A percentile compares a stretch with the other conserved stretches of the same genome.
These are phyloP conservation scores for Stichodactyla helianthus DNA, from an alignment of 64 coral and sea anemone genomes.

Conservation along the genomic window DNA sequence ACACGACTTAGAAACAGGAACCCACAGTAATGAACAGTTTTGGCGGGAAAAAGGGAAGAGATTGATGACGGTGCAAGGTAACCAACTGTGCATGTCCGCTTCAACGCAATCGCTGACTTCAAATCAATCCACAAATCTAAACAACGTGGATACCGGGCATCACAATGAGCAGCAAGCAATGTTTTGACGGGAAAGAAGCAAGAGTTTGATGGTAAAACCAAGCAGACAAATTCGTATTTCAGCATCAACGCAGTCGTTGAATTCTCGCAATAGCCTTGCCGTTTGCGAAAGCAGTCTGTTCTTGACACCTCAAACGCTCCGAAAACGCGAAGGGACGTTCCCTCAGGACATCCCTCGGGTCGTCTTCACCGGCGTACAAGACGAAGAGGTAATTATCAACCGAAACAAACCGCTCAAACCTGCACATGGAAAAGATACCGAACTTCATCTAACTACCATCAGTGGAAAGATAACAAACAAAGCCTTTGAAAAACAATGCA, in stretches of 20 bases:
- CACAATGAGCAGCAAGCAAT: background rate
- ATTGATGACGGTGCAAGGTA: background rate
- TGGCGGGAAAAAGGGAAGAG: slow-evolving; percentile 1
- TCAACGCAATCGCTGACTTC: background rate
- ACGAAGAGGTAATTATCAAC: background rate
- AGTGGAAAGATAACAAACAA: background rate
- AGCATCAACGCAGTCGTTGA: background rate
- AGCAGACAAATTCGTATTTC: background rate
- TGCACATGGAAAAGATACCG: background rate
- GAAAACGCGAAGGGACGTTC: background rate
- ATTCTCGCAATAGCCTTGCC: background rate
- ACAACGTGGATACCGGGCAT: background rate
- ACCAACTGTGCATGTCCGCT: background rate
- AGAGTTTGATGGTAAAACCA: background rate
- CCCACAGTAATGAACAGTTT: background rate
- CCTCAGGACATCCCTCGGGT: background rate
- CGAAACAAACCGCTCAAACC: background rate
- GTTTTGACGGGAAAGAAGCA: background rate
- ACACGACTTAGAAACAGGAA: background rate
- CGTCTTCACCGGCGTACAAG: background rate
- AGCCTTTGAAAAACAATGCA: background rate
- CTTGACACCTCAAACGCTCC: background rate
- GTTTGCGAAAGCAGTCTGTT: background rate
- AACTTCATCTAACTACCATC: background rate
- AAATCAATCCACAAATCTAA: background rate